Evolutionary conservation across 2,113 vertebrate genomes (phyloP).

Genomic region (Alethe diademata): DNA sequence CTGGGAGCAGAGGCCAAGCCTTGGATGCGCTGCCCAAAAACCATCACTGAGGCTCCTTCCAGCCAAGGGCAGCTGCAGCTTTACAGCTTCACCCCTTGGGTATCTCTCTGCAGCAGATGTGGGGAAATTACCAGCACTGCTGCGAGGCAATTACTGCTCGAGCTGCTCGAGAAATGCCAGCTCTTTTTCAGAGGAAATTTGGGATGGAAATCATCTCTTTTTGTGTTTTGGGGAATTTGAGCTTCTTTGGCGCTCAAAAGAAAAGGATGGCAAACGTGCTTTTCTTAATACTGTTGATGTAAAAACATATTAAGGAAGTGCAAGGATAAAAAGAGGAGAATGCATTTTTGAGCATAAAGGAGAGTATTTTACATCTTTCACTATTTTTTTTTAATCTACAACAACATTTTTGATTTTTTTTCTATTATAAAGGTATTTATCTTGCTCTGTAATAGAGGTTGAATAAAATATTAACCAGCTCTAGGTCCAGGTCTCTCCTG

Average conservation of each 20-base stretch:
- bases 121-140: slow-evolving; percentile 24
- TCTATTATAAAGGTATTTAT: not conserved
- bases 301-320: slow-evolving; percentile 9
- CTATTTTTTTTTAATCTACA: not conserved
- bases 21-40: not conserved
- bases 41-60: not conserved
- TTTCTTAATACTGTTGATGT: slow-evolving; percentile 40
- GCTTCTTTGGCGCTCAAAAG: not conserved
- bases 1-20: not conserved
- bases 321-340: not conserved
- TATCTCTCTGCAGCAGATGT: slow-evolving; percentile 19
- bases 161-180: slow-evolving; percentile 25
- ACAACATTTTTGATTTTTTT: not conserved
- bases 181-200: not conserved
- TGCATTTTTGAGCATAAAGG: not conserved
- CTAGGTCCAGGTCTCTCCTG: not conserved
- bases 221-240: slow-evolving; percentile 2
- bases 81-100: not conserved
- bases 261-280: not conserved
- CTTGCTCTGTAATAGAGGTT: not conserved
- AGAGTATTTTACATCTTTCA: not conserved
- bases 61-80: slow-evolving; percentile 9
- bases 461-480: not conserved
- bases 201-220: slow-evolving; percentile 16
- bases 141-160: slow-evolving; percentile 44